Evolutionary conservation across 2,797 vertebrate species (phyloP), one percentile per base, ranked within the genome.

Genomic region (Falco novaeseelandiae): DNA sequence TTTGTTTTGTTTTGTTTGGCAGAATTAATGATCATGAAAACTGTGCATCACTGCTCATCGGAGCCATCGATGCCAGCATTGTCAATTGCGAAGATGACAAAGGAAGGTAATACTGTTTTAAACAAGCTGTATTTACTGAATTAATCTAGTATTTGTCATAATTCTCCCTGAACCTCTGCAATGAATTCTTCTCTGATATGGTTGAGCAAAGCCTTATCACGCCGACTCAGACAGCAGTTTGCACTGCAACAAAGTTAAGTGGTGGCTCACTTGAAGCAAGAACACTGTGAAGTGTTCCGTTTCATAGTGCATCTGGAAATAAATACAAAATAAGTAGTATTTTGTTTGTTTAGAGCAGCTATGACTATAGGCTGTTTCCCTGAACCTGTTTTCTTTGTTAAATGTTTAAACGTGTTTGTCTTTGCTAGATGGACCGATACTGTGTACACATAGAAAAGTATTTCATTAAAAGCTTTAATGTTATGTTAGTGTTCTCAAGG

Each of bases 11-110:
- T 49, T 59, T 66, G 97, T 93, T 48, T 86, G 91, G 52, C 98
- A 99, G 99, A 97, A 98, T 98, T 85, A 99, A 99, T 17, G 99
- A 99, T 96, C 99, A 99, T 9, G 99, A 99, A 98, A 96, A 98
- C 42, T 99, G 99, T 97, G 99, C 99, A 3, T 98, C 98, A 2
- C 95, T 99, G 95, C 98, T 99, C 74, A 98, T 99, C 10, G 99
- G 99, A 91, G 99, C 99, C 59, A 98, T 99, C 71, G 99, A 99
- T 11, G 98, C 99, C 44, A 99, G 98, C 95, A 99, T 99, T 62
- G 96, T 99, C 44, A 98, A 98, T 92, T 99, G 99, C 94, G 98
- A 98, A 88, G 99, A 99, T 62, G 98, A 98, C 57, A 99, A 99
- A 97, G 99, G 98, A 98, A 98, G 99, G 99, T 99, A 90, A 97